Evolutionary conservation across 2,888 invertebrate genomes (phyloP).

Genomic region (Smittia sp.): DNA sequence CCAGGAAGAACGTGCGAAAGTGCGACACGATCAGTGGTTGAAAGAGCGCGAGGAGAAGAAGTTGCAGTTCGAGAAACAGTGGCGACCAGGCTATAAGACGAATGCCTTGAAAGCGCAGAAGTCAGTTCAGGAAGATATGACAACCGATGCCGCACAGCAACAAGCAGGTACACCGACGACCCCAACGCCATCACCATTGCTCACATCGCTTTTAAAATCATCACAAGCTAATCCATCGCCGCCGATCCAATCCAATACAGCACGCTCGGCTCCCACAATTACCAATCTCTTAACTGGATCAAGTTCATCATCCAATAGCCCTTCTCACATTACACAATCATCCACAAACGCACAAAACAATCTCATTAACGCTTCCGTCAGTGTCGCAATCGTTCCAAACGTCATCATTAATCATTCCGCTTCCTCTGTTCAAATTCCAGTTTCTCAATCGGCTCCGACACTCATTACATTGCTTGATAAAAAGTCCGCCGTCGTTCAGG

Average conservation of each 20-base stretch:
- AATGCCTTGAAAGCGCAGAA: not conserved
- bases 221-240: slow-evolving; percentile 51
- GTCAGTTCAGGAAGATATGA: not conserved
- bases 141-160: not conserved
- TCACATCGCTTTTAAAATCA: slow-evolving; percentile 79
- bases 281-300: slow-evolving; percentile 51
- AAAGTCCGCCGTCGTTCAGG: slow-evolving; percentile 45
- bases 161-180: slow-evolving; percentile 55
- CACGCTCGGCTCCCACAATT: slow-evolving; percentile 52
- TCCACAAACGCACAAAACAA: slow-evolving; percentile 24
- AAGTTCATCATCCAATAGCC: slow-evolving; percentile 25
- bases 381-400: slow-evolving; percentile 25
- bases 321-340: slow-evolving; percentile 23
- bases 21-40: slow-evolving; percentile 62
- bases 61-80: slow-evolving; percentile 60
- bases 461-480: slow-evolving; percentile 69
- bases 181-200: slow-evolving; percentile 69
- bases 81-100: slow-evolving; percentile 55
- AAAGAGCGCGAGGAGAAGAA: slow-evolving; percentile 64
- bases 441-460: slow-evolving; percentile 68
- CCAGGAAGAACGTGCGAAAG: slow-evolving; percentile 65
- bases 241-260: slow-evolving; percentile 42
- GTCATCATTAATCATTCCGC: slow-evolving; percentile 17
- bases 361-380: slow-evolving; percentile 41
- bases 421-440: slow-evolving; percentile 32